Base-by-base conservation (phyloP, 2,797 vertebrate species). In the Pantherophis alleghaniensis region DNA sequence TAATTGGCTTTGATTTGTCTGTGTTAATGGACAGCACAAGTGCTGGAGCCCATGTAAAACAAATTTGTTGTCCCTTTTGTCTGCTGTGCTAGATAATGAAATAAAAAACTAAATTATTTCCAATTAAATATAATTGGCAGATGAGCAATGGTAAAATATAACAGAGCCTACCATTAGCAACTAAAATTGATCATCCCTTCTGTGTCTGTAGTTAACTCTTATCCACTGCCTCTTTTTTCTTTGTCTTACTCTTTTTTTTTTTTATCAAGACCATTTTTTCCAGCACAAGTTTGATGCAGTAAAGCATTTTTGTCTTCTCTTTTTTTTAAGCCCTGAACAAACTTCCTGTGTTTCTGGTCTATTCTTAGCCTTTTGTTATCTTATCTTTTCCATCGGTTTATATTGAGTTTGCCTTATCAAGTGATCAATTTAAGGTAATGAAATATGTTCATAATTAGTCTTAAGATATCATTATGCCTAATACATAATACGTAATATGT, bases 91-190 rank as follows among this genome's bases (percentile, higher is more conserved):
- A 94, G 96, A 90, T 98, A 98, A 98, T 97, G 96, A 97, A 97
- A 97, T 98, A 97, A 97, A 96, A 97, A 97, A 94, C 95, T 96
- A 95, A 97, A 97, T 98, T 97, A 97, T 97, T 96, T 93, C 95
- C 97, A 96, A 97, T 89, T 98, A 97, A 97, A 97, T 97, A 96
- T 96, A 96, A 97, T 97, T 97, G 97, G 95, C 95, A 97, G 96
- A 96, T 96, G 96, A 96, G 96, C 94, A 95, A 89, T 96, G 96
- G 95, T 96, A 97, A 97, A 96, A 96, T 97, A 96, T 95, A 95
- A 95, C 97, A 98, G 97, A 97, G 94, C 95, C 95, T 95, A 93
- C 95, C 96, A 57, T 97, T 97, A 97, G 96, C 95, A 94, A 92
- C 91, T 96, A 96, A 95, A 96, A 94, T 95, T 94, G 96, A 97